Evolutionary conservation across 2,888 invertebrate genomes (phyloP), one percentile per base, ranked within the genome.

Genomic region (Cylindroiulus punctatus): DNA sequence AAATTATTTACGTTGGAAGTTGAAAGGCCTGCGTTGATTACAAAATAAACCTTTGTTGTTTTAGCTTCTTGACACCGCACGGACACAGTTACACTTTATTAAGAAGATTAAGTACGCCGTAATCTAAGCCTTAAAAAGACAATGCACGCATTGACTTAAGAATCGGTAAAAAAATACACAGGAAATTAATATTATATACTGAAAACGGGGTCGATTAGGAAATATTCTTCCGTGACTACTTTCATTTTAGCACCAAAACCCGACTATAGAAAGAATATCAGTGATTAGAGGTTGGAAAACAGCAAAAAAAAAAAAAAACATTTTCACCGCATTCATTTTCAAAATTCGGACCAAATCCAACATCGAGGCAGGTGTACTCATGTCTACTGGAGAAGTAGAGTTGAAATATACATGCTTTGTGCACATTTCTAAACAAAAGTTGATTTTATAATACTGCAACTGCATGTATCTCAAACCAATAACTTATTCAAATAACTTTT

Each of bases 11-110:
- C 65, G 76, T 76, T 2, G 12, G 7, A 30, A 26, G n/a, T 52
- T 52, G 17, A 7, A 17, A 12, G 44, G n/a, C n/a, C 44, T 44
- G 44, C 44, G 44, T 17, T 44, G 65, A 65, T 65, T 22, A 65
- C 65, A 65, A 22, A 26, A 65, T 26, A 22, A 17, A 19, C 19
- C 22, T 65, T 65, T 65, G 65, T 65, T 65, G 26, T 65, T 26
- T 10, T 65, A 22, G 22, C 26, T 26, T 26, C 65, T 65, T 65
- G 65, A 12, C 65, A 65, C 26, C 30, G 30, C 30, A 14, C 14
- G 76, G 76, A 26, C 76, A 76, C 76, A 76, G 76, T 26, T 76
- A 26, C 30, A 30, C 76, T 76, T 76, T 30, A 76, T 76, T 76
- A 76, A 76, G 26, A 17, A 76, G 76, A 76, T 76, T 76, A 76